A percentile compares a stretch with the other conserved stretches of the same genome.
Conservation (phyloP, 2,888 invertebrate species). For the Tholera decimalis region DNA sequence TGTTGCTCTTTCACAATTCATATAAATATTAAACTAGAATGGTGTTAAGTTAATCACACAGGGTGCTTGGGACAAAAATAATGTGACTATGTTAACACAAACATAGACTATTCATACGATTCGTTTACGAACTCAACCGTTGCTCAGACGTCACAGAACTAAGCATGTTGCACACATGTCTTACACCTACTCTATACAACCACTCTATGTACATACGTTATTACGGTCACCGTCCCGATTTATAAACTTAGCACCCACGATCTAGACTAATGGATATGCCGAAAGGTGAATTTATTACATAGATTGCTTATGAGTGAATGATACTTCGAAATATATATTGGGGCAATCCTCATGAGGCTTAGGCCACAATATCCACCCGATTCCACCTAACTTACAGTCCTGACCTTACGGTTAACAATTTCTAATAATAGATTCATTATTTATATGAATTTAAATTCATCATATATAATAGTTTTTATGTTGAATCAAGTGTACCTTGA, state of each 20-base stretch:
- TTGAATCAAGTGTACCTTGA: slow-evolving; percentile 62
- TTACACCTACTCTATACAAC: slow-evolving; percentile 79
- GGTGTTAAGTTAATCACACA: slow-evolving; percentile 44
- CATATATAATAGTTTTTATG: slow-evolving; percentile 41
- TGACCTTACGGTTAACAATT: slow-evolving; percentile 35
- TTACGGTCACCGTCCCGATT: slow-evolving; percentile 70
- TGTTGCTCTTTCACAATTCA: slow-evolving; percentile 42
- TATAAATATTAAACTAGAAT: slow-evolving; percentile 26
- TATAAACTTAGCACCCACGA: slow-evolving; percentile 84
- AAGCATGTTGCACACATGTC: slow-evolving; percentile 54
- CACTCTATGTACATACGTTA: slow-evolving; percentile 76
- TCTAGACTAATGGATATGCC: slow-evolving; percentile 83
- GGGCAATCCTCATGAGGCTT: slow-evolving; percentile 71
- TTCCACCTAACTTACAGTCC: slow-evolving; percentile 37
- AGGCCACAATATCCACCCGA: slow-evolving; percentile 66
- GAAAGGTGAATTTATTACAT: slow-evolving; percentile 70
- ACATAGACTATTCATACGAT: slow-evolving; percentile 68
- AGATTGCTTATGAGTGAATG: slow-evolving; percentile 68
- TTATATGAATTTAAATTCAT: no score
- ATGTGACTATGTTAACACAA: slow-evolving; percentile 75
- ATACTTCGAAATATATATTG: slow-evolving; percentile 65
- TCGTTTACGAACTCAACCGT: slow-evolving; percentile 78
- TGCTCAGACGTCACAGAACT: slow-evolving; percentile 56
- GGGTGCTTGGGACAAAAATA: slow-evolving; percentile 67
- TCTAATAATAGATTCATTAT: slow-evolving; percentile 43